Evolutionary conservation across 2,113 vertebrate species (phyloP).

Genomic region (Falcunculus frontatus): DNA sequence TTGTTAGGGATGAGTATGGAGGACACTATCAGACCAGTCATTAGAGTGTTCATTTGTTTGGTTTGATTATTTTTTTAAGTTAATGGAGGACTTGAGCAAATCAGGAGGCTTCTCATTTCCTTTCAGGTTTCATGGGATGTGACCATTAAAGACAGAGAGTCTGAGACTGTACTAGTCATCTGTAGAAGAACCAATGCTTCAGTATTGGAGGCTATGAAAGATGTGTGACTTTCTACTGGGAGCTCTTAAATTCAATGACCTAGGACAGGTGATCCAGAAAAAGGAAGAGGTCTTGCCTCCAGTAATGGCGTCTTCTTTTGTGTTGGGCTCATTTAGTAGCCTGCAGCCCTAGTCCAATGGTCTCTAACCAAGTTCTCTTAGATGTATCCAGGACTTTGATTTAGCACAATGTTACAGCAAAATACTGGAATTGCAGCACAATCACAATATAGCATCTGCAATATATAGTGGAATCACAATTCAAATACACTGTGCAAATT

Average conservation of each 20-base stretch:
- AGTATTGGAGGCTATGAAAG: not conserved
- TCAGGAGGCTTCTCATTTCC: not conserved
- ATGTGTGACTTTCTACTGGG: not conserved
- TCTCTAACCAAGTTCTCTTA: not conserved
- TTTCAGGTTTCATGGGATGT: not conserved
- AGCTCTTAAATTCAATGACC: not conserved
- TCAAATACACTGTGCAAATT: not conserved
- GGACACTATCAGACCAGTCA: not conserved
- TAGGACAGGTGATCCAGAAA: not conserved
- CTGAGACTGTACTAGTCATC: not conserved
- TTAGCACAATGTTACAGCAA: not conserved
- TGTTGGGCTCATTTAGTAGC: not conserved
- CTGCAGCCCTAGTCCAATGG: not conserved
- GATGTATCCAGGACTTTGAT: not conserved
- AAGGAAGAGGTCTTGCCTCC: not conserved
- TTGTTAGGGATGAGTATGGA: not conserved
- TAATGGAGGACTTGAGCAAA: not conserved
- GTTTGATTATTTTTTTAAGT: not conserved
- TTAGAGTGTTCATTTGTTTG: not conserved
- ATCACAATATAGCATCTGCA: not conserved
- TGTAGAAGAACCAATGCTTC: not conserved
- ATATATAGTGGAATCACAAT: not conserved
- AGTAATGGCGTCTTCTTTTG: not conserved
- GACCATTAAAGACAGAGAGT: not conserved
- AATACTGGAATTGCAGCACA: not conserved